phyloP scores from a whole-genome alignment of 1,140 invertebrate species.

The Megalonaias nervosa region DNA sequence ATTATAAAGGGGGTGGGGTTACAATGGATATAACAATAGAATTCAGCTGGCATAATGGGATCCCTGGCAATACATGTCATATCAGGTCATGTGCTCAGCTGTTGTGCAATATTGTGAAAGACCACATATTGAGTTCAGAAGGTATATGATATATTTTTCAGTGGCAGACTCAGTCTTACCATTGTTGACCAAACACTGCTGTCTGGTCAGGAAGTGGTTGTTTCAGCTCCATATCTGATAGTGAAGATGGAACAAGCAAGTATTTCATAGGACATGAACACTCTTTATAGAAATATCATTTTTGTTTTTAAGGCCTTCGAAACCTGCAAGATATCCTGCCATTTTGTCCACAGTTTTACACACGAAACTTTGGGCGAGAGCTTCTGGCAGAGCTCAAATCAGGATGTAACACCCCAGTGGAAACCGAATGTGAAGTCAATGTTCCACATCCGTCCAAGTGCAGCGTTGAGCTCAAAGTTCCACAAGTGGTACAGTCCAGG shows the following conservation, averaged over 20 bases:
- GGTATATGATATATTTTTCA: not conserved
- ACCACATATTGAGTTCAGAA: too few species aligned
- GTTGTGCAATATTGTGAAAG: too few species aligned
- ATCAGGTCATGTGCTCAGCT: too few species aligned
- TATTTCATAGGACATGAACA: too few species aligned
- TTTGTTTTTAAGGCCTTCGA: slow-evolving; percentile 46
- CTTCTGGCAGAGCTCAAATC: slow-evolving; percentile 52
- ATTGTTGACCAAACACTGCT: not conserved
- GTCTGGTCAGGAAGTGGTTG: not conserved
- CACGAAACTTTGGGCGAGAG: slow-evolving; percentile 55
- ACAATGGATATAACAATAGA: too few species aligned
- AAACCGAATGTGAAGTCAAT: not conserved
- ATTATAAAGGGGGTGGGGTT: too few species aligned
- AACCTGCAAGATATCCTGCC: slow-evolving; percentile 62
- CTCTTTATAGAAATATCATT: too few species aligned
- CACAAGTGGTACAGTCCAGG: slow-evolving; percentile 56
- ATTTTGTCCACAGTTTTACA: slow-evolving; percentile 63
- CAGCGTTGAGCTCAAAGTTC: slow-evolving; percentile 66
- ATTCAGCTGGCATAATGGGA: too few species aligned
- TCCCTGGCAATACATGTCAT: too few species aligned
- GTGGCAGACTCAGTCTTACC: not conserved
- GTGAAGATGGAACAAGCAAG: not conserved
- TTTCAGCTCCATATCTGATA: not conserved
- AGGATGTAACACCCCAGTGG: slow-evolving; percentile 12
- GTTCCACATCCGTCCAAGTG: slow-evolving; percentile 22